phyloP scores from a whole-genome alignment of 2,113 vertebrate species.

The Pelmatolapia mariae region DNA sequence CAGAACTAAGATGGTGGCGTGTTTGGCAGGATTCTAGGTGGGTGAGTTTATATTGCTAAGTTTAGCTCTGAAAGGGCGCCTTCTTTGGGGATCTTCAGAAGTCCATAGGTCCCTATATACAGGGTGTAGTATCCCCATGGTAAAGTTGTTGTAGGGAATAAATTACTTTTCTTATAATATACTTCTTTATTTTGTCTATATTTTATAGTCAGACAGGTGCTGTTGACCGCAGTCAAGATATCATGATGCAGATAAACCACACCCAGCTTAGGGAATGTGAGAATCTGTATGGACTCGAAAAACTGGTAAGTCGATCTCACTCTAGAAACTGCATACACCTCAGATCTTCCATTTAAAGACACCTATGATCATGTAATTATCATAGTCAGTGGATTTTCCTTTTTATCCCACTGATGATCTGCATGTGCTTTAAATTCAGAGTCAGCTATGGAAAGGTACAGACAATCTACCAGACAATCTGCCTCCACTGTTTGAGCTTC shows the following conservation, averaged over 20 bases:
- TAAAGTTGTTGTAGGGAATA: not conserved
- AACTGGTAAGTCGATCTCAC: conserved; percentile 26
- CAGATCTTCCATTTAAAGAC: not conserved
- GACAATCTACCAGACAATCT: conserved; percentile 26
- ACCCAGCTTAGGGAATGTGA: conserved; percentile 2
- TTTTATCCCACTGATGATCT: not conserved
- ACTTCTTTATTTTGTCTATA: not conserved
- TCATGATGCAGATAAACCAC: conserved; percentile 69
- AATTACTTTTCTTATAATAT: not conserved
- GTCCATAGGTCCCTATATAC: not conserved
- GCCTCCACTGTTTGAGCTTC: conserved; percentile 28
- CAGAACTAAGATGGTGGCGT: accelerated
- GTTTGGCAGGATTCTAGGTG: not conserved
- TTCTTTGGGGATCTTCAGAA: not conserved
- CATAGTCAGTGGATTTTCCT: not conserved
- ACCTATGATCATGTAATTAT: not conserved
- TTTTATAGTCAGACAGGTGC: conserved; percentile 60
- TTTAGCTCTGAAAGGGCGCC: not conserved
- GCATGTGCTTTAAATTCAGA: not conserved
- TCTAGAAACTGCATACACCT: not conserved
- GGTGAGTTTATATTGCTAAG: not conserved
- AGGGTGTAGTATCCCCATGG: not conserved
- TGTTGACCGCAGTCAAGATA: conserved; percentile 62
- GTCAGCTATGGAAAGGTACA: conserved; percentile 39
- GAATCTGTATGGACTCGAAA: conserved; percentile 6